Evolutionary conservation across 2,888 invertebrate species (phyloP).

Genomic region (Tiliacea aurago): DNA sequence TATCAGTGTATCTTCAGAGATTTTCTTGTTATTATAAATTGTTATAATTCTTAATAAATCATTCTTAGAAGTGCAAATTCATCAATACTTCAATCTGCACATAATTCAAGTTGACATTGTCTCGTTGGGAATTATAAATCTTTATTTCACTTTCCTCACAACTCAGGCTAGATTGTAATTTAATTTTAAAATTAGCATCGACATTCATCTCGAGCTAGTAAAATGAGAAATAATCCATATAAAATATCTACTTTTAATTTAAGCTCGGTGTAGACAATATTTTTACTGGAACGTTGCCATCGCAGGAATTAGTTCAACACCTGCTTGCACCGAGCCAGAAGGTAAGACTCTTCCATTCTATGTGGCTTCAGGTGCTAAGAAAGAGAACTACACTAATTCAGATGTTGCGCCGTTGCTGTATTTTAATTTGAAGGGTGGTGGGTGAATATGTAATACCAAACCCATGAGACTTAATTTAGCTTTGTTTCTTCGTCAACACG

Average conservation of each 20-base stretch:
- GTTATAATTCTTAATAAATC: too few species aligned
- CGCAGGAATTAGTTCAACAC: slow-evolving; percentile 72
- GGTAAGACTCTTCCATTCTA: not conserved
- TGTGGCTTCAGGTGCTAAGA: not conserved
- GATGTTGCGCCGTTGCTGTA: not conserved
- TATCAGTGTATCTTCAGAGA: not conserved
- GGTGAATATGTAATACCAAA: too few species aligned
- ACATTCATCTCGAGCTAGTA: slow-evolving; percentile 49
- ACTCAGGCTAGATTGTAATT: slow-evolving; percentile 22
- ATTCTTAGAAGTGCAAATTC: not conserved
- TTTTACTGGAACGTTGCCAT: slow-evolving; percentile 71
- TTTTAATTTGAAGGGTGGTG: not conserved
- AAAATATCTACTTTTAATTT: slow-evolving; percentile 72
- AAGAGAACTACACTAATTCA: not conserved
- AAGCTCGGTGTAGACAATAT: slow-evolving; percentile 65
- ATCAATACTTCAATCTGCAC: not conserved
- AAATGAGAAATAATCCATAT: slow-evolving; percentile 66
- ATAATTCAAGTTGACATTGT: not conserved
- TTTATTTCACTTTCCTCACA: not conserved
- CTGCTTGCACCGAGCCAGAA: slow-evolving; percentile 65
- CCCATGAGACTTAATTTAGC: too few species aligned
- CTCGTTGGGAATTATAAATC: not conserved
- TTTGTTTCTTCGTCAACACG: not conserved
- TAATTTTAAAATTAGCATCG: slow-evolving; percentile 41
- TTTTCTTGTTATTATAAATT: not conserved